Evolutionary conservation across 2,888 invertebrate species (phyloP), one percentile per base, ranked within the genome.

Genomic region (Tinea pellionella): DNA sequence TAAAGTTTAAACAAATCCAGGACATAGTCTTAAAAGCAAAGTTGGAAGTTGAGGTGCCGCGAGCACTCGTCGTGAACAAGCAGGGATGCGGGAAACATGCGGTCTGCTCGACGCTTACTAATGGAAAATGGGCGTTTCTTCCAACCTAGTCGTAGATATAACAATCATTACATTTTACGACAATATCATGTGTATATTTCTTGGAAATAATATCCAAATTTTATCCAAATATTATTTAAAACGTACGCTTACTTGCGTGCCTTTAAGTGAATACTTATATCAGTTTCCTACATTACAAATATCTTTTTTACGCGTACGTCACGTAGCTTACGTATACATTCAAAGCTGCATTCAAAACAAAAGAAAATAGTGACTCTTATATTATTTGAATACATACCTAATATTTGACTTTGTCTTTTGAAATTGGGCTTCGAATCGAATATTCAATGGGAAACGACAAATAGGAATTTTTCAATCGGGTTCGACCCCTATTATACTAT

Each of bases 1-100:
- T 32, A 69, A 74, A 70, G 69, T 73, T 72, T 68, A 62, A 65
- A 66, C 64, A 65, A 73, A 69, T 69, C 64, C 67, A 68, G 32
- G 32, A 53, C n/a, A 57, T 16, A 57, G 67, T 69, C 68, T 72
- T 73, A 70, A 77, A 73, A 73, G 73, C 69, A 71, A 74, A 75
- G 73, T 71, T 71, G 12, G 58, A 61, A 68, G 65, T 68, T 68
- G 41, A 41, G 24, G 24, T 42, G 58, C 58, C 58, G 58, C 58
- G 42, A 59, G 57, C 57, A 32, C 19, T 32, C 32, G 32, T 57
- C 32, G 57, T 24, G 55, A 55, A 55, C 57, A 57, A 32, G 57
- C 47, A 43, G 6, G 16, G 18, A 13, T 55, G 29, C 55, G 55
- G 29, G 57, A 57, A 53, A 32, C 57, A 57, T 32, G 60, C 24